Conservation (phyloP, 2,113 vertebrate species). For the Oryzias javanicus region DNA sequence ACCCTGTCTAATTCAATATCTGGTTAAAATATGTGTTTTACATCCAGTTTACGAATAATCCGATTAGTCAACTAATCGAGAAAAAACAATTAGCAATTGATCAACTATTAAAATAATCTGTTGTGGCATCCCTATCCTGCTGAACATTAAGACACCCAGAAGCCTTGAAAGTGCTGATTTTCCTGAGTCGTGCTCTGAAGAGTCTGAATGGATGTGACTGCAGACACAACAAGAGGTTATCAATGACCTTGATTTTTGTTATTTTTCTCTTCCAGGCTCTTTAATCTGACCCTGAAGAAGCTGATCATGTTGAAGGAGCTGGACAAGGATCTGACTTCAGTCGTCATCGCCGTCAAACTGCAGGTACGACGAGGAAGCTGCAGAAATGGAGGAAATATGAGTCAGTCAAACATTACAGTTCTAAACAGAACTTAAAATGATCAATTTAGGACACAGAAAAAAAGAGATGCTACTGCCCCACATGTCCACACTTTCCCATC, state of each 20-base stretch:
- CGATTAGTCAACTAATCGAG: no score
- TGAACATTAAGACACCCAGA: neutral
- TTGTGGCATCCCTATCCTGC: neutral
- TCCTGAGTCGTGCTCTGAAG: neutral
- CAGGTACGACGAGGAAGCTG: constrained; percentile 72
- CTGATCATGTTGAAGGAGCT: constrained; percentile 83
- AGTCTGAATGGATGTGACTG: neutral
- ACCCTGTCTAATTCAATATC: no score
- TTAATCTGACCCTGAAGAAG: constrained; percentile 91
- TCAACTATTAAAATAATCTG: no score
- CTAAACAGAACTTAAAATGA: no score
- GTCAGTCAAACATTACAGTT: no score
- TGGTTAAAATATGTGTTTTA: no score
- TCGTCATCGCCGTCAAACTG: constrained; percentile 91
- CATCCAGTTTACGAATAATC: no score
- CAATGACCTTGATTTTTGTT: neutral
- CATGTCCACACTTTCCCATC: no score
- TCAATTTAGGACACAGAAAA: no score
- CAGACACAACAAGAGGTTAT: neutral
- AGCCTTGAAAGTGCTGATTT: neutral
- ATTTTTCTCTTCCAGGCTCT: constrained; percentile 74
- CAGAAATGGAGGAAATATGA: neutral
- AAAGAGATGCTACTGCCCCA: no score
- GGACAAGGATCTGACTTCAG: constrained; percentile 91
- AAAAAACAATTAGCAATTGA: no score